phyloP scores from a whole-genome alignment of 2,888 invertebrate genomes.

The Hofmannophila pseudospretella region DNA sequence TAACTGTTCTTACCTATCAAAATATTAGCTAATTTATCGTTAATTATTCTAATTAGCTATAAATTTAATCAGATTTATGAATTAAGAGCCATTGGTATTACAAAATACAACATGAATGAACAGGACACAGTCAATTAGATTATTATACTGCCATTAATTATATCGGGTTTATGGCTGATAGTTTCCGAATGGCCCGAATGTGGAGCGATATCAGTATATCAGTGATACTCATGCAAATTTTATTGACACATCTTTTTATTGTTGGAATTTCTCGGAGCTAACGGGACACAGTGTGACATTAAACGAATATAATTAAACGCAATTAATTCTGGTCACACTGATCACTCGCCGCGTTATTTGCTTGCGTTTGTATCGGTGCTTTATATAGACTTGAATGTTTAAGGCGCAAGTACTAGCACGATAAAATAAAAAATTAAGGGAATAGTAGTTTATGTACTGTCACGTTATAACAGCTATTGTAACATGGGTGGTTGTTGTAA shows the following conservation, averaged over 20 bases:
- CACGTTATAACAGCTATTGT: too few relatives aligned
- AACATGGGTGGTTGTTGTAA: too few relatives aligned
- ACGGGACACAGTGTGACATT: slow-evolving; percentile 30
- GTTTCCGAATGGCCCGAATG: slow-evolving; percentile 26
- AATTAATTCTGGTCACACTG: slow-evolving; percentile 32
- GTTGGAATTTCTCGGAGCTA: slow-evolving; percentile 19
- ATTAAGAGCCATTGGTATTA: slow-evolving; percentile 36
- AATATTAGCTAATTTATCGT: slow-evolving; percentile 10
- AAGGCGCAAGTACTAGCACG: too few relatives aligned
- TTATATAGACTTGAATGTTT: slow-evolving; percentile 19
- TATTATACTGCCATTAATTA: slow-evolving; percentile 15
- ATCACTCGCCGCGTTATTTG: slow-evolving; percentile 21
- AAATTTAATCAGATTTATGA: slow-evolving; percentile 24
- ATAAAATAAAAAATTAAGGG: too few relatives aligned
- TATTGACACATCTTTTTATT: slow-evolving; percentile 27
- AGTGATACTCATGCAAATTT: slow-evolving; percentile 47
- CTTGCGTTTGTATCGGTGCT: slow-evolving; percentile 26
- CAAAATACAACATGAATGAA: too few relatives aligned
- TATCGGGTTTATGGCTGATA: slow-evolving; percentile 21
- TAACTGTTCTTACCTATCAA: slow-evolving; percentile 4
- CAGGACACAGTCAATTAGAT: slow-evolving; percentile 6
- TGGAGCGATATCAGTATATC: slow-evolving; percentile 34
- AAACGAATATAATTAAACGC: slow-evolving; percentile 31
- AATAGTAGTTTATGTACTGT: too few relatives aligned
- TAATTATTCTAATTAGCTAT: slow-evolving; percentile 24